Evolutionary conservation across 2,797 vertebrate species (phyloP).

Genomic region (Trachurus trachurus): DNA sequence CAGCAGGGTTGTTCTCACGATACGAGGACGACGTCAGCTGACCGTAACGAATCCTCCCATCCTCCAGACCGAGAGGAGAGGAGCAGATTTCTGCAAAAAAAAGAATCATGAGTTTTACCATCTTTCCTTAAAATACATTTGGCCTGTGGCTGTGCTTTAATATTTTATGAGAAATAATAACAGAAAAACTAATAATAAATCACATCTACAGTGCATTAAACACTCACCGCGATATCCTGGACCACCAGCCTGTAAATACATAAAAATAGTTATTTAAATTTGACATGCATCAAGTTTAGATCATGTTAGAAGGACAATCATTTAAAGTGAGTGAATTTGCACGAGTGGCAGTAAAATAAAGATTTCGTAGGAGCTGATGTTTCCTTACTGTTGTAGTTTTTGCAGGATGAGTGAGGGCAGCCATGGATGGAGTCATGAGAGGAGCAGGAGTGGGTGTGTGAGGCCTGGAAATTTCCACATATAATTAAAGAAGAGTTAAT

Average conservation of each 20-base stretch:
- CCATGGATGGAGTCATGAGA: constrained; percentile 81
- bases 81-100: constrained; percentile 81
- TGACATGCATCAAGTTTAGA: neutral
- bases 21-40: constrained; percentile 88
- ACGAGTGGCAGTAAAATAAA: neutral
- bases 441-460: constrained; percentile 78
- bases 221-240: constrained; percentile 78
- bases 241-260: constrained; percentile 68
- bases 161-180: neutral
- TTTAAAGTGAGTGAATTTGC: neutral
- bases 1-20: constrained; percentile 87
- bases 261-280: neutral
- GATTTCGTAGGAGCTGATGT: neutral
- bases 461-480: constrained; percentile 52
- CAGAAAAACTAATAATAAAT: neutral
- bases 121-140: neutral
- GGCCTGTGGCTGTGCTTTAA: neutral
- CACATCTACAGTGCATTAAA: neutral
- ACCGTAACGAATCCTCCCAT: constrained; percentile 85
- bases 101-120: neutral
- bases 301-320: neutral
- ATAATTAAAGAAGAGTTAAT: neutral
- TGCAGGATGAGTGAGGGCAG: constrained; percentile 70
- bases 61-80: constrained; percentile 87
- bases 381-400: constrained; percentile 61